Evolutionary conservation across 2,113 vertebrate genomes (phyloP).

Genomic region (Hymenochirus boettgeri): DNA sequence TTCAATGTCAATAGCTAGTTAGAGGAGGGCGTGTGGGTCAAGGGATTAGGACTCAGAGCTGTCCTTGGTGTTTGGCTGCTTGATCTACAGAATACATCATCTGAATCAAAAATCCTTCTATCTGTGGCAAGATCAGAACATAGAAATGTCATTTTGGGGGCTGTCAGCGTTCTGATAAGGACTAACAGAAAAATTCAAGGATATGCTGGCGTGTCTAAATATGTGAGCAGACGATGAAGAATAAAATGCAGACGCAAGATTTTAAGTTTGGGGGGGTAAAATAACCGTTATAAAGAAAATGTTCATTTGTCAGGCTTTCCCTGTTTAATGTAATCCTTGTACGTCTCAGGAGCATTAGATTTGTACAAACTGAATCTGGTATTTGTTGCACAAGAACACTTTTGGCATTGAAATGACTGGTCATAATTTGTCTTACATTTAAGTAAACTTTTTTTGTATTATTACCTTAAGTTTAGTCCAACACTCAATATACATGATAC

Average conservation of each 20-base stretch:
- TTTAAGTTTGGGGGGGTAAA: background rate
- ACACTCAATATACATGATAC: too few relatives aligned
- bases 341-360: too few relatives aligned
- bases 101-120: slow-evolving; percentile 55
- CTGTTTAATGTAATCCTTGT: background rate
- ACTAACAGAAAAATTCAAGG: slow-evolving; percentile 49
- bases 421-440: too few relatives aligned
- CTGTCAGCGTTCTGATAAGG: slow-evolving; percentile 72
- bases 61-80: slow-evolving; percentile 65
- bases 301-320: background rate
- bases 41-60: slow-evolving; percentile 65
- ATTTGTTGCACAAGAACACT: too few relatives aligned
- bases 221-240: slow-evolving; percentile 14
- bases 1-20: slow-evolving; percentile 74
- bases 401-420: too few relatives aligned
- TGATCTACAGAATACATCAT: slow-evolving; percentile 64
- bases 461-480: too few relatives aligned
- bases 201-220: slow-evolving; percentile 32
- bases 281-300: background rate
- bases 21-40: slow-evolving; percentile 62
- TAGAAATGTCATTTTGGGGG: slow-evolving; percentile 73
- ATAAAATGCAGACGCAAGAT: background rate
- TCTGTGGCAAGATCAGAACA: slow-evolving; percentile 69
- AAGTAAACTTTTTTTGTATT: too few relatives aligned
- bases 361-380: too few relatives aligned